phyloP scores from a whole-genome alignment of 2,888 invertebrate species.

The Phania funesta region DNA sequence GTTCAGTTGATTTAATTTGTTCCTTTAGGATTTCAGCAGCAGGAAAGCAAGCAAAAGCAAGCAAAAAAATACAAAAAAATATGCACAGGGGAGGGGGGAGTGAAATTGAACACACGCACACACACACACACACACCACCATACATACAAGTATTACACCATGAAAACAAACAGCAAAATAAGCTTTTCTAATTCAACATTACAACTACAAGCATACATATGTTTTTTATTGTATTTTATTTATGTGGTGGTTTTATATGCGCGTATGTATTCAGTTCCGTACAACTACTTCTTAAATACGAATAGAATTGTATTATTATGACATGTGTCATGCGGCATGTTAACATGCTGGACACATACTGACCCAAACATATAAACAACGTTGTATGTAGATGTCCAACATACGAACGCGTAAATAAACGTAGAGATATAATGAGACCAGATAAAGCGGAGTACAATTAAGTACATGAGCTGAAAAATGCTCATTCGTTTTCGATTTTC shows the following conservation, averaged over 20 bases:
- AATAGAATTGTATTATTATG: conserved; percentile 47
- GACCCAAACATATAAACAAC: conserved; percentile 12
- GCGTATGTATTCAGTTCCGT: neutral
- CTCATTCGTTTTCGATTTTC: no score
- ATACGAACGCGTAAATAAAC: no score
- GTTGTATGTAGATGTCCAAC: neutral
- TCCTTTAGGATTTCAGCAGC: conserved; percentile 24
- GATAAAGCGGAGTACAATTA: no score
- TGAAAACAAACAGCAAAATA: no score
- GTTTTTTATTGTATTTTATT: neutral
- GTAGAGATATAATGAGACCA: no score
- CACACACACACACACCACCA: neutral
- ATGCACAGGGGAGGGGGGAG: neutral
- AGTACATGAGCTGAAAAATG: no score
- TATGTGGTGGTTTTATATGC: neutral
- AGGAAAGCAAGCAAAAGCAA: neutral
- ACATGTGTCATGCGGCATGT: conserved; percentile 64
- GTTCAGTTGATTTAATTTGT: conserved; percentile 54
- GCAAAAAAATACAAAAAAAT: conserved; percentile 1
- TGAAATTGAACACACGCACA: conserved; percentile 1
- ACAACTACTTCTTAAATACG: conserved; percentile 11
- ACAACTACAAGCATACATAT: neutral
- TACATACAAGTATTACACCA: neutral
- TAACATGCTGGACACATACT: conserved; percentile 60
- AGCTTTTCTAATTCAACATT: conserved; percentile 9